Evolutionary conservation across 1,140 invertebrate genomes (phyloP), one percentile per base, ranked within the genome.

Genomic region (Spodoptera litura): DNA sequence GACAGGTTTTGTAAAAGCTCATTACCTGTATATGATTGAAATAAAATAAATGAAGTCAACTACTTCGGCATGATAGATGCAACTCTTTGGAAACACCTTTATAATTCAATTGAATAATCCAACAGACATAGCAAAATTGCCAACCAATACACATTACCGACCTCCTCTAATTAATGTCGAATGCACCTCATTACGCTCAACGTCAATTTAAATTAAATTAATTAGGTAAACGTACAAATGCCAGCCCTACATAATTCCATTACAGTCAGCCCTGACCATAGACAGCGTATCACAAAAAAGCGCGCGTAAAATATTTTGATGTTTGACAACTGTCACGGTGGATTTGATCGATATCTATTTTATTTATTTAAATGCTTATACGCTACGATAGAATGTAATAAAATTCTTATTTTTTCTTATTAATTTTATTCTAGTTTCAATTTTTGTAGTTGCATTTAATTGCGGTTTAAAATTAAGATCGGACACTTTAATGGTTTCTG

Each of bases 291-390:
- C 79, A 85, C 89, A 80, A 88, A 91, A 90, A 92, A 92, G 89
- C 88, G 88, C 90, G 89, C 89, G 87, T 90, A 94, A 94, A 94
- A 94, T 92, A 94, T 94, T 93, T 93, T 93, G 89, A 93, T 90
- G 87, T 93, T 92, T 94, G 93, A 94, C 93, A 93, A 94, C 86
- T 93, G 91, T 91, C 91, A 91, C 75, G 80, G 78, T n/a, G 84
- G 83, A 84, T 87, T 83, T 88, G 89, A 91, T 90, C 87, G 81
- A 88, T 91, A 90, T 92, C 90, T 87, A 87, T 89, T 87, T 44
- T 90, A 88, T 91, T 88, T 89, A 88, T 90, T 87, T 86, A 86
- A 88, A 88, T 87, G 64, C 81, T 82, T 80, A 83, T 71, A 27
- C 75, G 72, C 55, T 68, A 56, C 74, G 62, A 68, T 77, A 68